Conservation (phyloP, 2,113 vertebrate species). For the Ammodramus savannarum region DNA sequence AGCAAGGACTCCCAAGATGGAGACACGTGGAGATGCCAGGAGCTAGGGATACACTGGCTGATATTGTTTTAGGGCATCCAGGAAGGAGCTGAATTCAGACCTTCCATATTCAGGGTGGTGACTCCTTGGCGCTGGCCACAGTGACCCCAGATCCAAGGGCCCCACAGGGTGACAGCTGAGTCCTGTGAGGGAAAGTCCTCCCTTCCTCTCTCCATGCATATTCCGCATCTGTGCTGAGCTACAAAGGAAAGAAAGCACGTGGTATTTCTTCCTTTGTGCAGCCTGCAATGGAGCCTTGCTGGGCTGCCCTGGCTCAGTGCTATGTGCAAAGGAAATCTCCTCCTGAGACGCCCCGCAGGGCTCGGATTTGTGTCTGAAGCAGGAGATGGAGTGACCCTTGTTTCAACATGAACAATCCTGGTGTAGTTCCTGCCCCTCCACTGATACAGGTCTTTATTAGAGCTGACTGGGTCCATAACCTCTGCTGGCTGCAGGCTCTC, state of each 20-base stretch:
- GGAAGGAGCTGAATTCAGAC: background rate
- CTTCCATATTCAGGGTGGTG: background rate
- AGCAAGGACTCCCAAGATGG: background rate
- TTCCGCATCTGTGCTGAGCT: background rate
- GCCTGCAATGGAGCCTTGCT: background rate
- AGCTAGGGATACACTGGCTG: background rate
- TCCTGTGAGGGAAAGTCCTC: background rate
- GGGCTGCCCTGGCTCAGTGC: background rate
- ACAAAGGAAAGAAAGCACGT: background rate
- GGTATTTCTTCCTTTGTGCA: background rate
- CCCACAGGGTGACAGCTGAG: accelerated
- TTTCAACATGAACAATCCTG: background rate
- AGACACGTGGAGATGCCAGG: background rate
- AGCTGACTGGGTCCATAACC: conserved; percentile 34
- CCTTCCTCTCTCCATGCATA: accelerated
- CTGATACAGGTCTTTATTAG: conserved; percentile 38
- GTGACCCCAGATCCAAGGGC: background rate
- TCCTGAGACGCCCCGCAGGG: background rate
- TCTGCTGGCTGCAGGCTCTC: conserved; percentile 19
- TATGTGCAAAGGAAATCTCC: background rate
- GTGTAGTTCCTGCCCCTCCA: background rate
- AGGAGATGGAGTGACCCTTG: background rate
- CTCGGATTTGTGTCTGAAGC: background rate
- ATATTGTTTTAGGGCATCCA: background rate
- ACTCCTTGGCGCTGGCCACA: background rate